A percentile compares a stretch with the other conserved stretches of the same genome.
Evolutionary conservation across 1,140 invertebrate genomes (phyloP).

Genomic region (Semibalanus balanoides): DNA sequence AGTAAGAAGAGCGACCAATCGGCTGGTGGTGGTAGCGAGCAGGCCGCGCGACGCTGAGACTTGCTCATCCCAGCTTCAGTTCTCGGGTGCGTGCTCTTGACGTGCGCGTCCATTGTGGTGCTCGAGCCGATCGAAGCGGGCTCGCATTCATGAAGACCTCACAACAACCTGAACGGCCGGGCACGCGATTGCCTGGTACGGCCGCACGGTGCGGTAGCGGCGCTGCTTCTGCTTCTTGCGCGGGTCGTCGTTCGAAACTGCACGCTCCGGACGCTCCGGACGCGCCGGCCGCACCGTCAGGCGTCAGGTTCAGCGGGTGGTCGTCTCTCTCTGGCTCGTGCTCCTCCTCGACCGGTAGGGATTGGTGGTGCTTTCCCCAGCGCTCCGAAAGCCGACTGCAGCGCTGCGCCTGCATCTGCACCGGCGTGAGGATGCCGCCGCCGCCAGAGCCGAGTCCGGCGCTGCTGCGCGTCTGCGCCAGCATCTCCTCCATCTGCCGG

Average conservation of each 20-base stretch:
- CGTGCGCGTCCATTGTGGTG: slow-evolving; percentile 84
- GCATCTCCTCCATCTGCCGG: background rate
- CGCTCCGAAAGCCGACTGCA: slow-evolving; percentile 8
- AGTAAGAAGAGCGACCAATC: too few species aligned
- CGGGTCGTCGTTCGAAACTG: slow-evolving; percentile 78
- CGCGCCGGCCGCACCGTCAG: slow-evolving; percentile 6
- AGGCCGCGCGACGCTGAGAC: slow-evolving; percentile 26
- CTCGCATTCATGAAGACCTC: too few species aligned
- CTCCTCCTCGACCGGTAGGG: background rate
- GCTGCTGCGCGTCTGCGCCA: too few species aligned
- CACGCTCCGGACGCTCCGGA: slow-evolving; percentile 40
- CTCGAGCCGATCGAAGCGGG: slow-evolving; percentile 73
- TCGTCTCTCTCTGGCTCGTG: background rate
- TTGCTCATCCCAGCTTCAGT: slow-evolving; percentile 29
- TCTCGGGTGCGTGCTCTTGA: slow-evolving; percentile 80
- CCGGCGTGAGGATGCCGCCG: background rate
- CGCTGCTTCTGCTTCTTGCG: slow-evolving; percentile 83
- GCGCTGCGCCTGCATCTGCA: slow-evolving; percentile 8
- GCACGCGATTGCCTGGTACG: slow-evolving; percentile 74
- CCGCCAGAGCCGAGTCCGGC: background rate
- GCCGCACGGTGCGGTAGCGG: slow-evolving; percentile 75
- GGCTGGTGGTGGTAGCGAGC: slow-evolving; percentile 13
- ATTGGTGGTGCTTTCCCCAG: background rate
- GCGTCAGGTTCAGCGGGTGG: slow-evolving; percentile 8
- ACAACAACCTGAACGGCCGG: too few species aligned